Evolutionary conservation across 2,888 invertebrate genomes (phyloP), one percentile per base, ranked within the genome.

Genomic region (Pseudoips prasinana): DNA sequence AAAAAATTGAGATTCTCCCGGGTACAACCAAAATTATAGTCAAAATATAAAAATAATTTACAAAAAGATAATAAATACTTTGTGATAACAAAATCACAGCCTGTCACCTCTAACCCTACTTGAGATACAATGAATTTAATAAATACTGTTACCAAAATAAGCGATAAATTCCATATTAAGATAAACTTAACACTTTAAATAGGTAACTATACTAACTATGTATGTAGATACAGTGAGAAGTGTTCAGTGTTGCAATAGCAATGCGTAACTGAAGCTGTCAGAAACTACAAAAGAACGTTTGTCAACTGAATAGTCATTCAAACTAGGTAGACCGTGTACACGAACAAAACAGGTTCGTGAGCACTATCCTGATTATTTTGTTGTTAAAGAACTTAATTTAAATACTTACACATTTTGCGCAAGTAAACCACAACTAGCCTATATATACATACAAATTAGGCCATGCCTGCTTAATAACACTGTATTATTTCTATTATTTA

Each of bases 111-210:
- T 69, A 68, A 80, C 80, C 78, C 64, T 46, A 33, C 41, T 19
- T 28, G 54, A 48, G 75, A 80, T 81, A 77, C 58, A n/a, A n/a
- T n/a, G n/a, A n/a, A 69, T 75, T 83, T 76, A 83, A 79, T 82
- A 67, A 78, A 77, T 75, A 80, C 58, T 68, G 59, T 57, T 66
- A 63, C 46, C 55, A 73, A 72, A 78, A 76, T 64, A 75, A 48
- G 35, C 41, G 77, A 78, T 80, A n/a, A n/a, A n/a, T n/a, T n/a
- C n/a, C n/a, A n/a, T n/a, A n/a, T n/a, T n/a, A n/a, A n/a, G n/a
- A n/a, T n/a, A n/a, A n/a, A n/a, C n/a, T n/a, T n/a, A n/a, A n/a
- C n/a, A n/a, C n/a, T n/a, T n/a, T n/a, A n/a, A n/a, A n/a, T n/a
- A n/a, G n/a, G n/a, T n/a, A n/a, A n/a, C n/a, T n/a, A n/a, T n/a